Evolutionary conservation across 1,140 invertebrate genomes (phyloP).

Genomic region (Tribolium madens): DNA sequence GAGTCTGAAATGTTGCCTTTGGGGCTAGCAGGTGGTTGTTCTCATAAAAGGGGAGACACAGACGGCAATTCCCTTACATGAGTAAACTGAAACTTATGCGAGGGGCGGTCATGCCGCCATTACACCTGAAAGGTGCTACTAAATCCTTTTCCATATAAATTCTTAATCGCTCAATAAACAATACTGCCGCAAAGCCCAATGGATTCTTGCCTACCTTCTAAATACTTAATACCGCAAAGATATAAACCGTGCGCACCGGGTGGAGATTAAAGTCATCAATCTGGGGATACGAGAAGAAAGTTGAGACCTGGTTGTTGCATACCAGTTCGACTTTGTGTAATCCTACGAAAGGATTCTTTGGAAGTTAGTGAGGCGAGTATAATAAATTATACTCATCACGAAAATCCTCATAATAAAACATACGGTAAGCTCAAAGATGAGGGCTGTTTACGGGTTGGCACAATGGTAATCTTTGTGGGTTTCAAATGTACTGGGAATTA

Average conservation of each 20-base stretch:
- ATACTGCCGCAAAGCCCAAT: not conserved
- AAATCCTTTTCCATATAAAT: conserved; percentile 22
- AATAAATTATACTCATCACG: not conserved
- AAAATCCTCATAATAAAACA: conserved; percentile 7
- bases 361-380: not conserved
- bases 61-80: conserved; percentile 33
- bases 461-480: conserved; percentile 2
- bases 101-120: conserved; percentile 8
- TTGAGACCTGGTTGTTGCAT: not conserved
- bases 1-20: conserved; percentile 28
- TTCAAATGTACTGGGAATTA: not conserved
- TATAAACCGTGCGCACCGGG: not conserved
- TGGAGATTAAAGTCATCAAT: conserved; percentile 7
- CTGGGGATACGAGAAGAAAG: not conserved
- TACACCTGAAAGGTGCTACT: conserved; percentile 28
- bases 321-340: not conserved
- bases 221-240: conserved; percentile 14
- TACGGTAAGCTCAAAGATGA: not conserved
- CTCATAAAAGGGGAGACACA: conserved; percentile 32
- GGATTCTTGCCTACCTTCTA: not conserved
- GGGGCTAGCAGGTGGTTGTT: conserved; percentile 36
- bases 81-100: conserved; percentile 15
- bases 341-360: conserved; percentile 5
- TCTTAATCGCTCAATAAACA: conserved; percentile 5
- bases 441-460: not conserved